Percentiles rank a stretch among this genome's conserved stretches.
Evolutionary conservation across 2,113 vertebrate species (phyloP).

Genomic region (Chroicocephalus ridibundus): DNA sequence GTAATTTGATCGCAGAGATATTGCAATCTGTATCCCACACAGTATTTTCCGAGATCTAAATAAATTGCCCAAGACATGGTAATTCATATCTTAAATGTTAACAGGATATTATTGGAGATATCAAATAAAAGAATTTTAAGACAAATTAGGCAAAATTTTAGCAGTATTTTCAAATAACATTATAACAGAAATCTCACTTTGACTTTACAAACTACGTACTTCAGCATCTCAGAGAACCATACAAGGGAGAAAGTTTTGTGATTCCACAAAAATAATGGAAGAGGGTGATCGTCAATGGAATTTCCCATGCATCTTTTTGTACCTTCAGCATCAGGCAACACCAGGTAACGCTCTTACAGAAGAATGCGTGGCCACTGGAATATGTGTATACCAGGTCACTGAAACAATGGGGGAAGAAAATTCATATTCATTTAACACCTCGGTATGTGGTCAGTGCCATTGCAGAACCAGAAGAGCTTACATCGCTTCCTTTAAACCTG

Average conservation of each 20-base stretch:
- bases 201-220: background rate
- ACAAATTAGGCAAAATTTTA: background rate
- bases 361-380: accelerated
- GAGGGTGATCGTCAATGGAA: background rate
- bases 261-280: background rate
- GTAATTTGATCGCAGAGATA: background rate
- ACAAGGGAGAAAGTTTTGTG: background rate
- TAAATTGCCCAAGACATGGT: background rate
- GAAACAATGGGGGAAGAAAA: background rate
- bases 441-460: background rate
- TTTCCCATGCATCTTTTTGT: background rate
- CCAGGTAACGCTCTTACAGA: background rate
- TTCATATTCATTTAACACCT: background rate
- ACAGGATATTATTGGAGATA: background rate
- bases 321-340: background rate
- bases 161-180: background rate
- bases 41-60: background rate
- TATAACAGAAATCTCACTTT: background rate
- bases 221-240: background rate
- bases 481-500: background rate
- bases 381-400: accelerated
- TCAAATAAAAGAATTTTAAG: background rate
- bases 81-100: background rate
- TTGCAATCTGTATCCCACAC: background rate
- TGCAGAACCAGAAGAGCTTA: background rate